phyloP scores from a whole-genome alignment of 2,113 vertebrate genomes.

The Calidris pygmaea region DNA sequence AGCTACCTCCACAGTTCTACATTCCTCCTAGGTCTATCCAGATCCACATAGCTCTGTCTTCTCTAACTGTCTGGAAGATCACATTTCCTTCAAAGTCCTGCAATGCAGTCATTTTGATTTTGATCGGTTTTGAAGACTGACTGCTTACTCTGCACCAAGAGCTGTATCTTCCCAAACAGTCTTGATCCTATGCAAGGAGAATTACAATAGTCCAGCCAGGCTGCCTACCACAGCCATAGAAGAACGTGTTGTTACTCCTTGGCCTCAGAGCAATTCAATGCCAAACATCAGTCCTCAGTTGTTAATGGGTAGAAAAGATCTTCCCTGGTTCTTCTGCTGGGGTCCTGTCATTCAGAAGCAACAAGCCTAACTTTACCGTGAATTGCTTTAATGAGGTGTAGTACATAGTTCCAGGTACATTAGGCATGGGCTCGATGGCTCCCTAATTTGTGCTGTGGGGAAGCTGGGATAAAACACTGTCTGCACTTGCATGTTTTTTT shows the following conservation, averaged over 20 bases:
- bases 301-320: neutral
- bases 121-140: neutral
- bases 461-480: neutral
- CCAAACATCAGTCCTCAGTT: neutral
- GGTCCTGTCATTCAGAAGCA: neutral
- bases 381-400: neutral
- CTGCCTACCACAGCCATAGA: neutral
- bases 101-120: neutral
- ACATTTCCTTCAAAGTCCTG: neutral
- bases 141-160: neutral
- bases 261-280: neutral
- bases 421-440: neutral
- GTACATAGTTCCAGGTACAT: neutral
- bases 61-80: neutral
- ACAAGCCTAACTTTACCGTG: neutral
- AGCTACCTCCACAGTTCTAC: neutral
- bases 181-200: neutral
- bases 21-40: neutral
- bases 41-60: neutral
- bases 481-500: neutral
- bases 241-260: fast-evolving
- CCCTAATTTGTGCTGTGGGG: neutral
- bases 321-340: neutral
- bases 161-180: neutral
- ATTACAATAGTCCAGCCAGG: neutral